Conservation (phyloP, 2,797 vertebrate species). For the Neosilurus mollespiculum region DNA sequence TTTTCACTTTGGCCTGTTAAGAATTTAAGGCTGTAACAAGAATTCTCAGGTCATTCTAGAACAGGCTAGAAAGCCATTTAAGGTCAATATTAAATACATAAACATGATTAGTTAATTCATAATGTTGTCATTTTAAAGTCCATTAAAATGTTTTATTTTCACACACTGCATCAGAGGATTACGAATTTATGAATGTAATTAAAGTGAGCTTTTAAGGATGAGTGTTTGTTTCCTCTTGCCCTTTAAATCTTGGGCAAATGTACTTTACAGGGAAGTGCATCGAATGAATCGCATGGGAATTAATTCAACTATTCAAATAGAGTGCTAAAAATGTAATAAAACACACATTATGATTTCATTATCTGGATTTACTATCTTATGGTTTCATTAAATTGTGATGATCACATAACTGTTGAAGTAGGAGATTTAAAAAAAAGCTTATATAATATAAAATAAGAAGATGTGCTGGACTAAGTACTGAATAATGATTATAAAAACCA, state of each 20-base stretch:
- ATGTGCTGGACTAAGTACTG: not conserved
- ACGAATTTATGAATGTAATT: not conserved
- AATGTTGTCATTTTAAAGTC: not conserved
- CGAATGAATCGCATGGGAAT: not conserved
- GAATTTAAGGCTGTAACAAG: not conserved
- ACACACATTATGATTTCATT: not conserved
- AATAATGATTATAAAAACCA: not conserved
- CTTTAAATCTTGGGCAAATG: not conserved
- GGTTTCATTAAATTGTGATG: not conserved
- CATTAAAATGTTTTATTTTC: not conserved
- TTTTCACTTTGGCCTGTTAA: not conserved
- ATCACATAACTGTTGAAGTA: not conserved
- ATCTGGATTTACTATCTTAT: not conserved
- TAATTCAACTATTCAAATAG: not conserved
- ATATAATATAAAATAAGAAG: not conserved
- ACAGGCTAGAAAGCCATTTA: not conserved
- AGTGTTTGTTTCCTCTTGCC: not conserved
- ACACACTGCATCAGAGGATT: not conserved
- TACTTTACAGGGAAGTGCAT: not conserved
- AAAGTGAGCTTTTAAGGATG: not conserved
- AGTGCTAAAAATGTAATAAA: not conserved
- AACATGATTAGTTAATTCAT: not conserved
- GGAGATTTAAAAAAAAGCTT: not conserved
- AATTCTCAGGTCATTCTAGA: not conserved
- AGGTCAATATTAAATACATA: not conserved